Evolutionary conservation across 2,113 vertebrate genomes (phyloP).

Genomic region (Dasyornis broadbenti): DNA sequence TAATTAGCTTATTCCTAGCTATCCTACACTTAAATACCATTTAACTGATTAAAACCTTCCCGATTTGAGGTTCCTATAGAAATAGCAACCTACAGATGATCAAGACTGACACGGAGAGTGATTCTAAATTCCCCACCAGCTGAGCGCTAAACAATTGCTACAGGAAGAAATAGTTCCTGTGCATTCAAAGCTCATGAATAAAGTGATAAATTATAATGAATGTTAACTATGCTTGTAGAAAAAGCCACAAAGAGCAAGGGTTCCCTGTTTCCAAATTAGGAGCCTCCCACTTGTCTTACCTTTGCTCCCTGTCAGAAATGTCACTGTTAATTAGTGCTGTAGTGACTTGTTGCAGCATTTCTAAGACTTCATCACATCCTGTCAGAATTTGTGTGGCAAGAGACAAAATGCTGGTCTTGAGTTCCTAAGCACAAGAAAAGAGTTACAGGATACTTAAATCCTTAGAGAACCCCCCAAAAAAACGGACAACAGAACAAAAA

Average conservation of each 20-base stretch:
- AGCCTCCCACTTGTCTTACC: constrained; percentile 68
- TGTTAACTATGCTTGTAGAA: not conserved
- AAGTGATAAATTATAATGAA: not conserved
- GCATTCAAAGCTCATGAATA: not conserved
- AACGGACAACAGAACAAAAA: constrained; percentile 20
- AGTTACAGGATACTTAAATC: not conserved
- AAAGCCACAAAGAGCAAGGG: not conserved
- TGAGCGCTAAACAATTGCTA: not conserved
- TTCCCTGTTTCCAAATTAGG: not conserved
- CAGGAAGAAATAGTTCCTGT: not conserved
- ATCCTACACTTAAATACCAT: not conserved
- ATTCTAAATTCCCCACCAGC: not conserved
- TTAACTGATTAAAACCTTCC: not conserved
- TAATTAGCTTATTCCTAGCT: not conserved
- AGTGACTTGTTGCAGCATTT: constrained; percentile 95
- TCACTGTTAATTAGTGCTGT: constrained; percentile 93
- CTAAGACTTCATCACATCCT: constrained; percentile 95
- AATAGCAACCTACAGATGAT: not conserved
- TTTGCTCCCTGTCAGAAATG: constrained; percentile 86
- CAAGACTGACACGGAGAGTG: not conserved
- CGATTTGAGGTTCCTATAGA: not conserved
- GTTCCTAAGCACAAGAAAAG: constrained; percentile 76
- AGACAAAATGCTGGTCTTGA: constrained; percentile 92
- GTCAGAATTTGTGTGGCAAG: constrained; percentile 92
- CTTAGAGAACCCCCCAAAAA: not conserved